Conservation (phyloP, 2,888 invertebrate genomes). For the Coenonympha arcania region DNA sequence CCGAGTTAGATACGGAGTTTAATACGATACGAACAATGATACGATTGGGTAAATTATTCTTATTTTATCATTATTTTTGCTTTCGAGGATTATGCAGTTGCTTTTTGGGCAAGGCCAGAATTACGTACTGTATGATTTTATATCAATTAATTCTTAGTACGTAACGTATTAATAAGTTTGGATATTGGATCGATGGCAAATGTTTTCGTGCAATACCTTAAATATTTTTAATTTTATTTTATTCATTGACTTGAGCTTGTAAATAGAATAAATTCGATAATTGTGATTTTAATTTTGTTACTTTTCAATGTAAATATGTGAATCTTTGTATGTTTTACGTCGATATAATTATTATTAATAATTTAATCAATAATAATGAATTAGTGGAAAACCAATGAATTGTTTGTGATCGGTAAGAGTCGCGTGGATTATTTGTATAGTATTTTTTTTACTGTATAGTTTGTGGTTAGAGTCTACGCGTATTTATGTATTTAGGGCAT, state of each 20-base stretch:
- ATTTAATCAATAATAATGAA: slow-evolving; percentile 35
- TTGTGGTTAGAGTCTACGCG: slow-evolving; percentile 51
- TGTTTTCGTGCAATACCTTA: background rate
- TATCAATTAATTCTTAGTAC: too few species aligned
- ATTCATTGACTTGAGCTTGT: slow-evolving; percentile 44
- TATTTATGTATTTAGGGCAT: slow-evolving; percentile 45
- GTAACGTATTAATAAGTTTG: too few species aligned
- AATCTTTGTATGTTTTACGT: slow-evolving; percentile 58
- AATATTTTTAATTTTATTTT: slow-evolving; percentile 25
- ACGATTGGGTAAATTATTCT: too few species aligned
- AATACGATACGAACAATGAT: too few species aligned
- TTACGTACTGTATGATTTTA: too few species aligned
- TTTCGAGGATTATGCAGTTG: too few species aligned
- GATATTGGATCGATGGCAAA: background rate
- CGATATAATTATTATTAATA: too few species aligned
- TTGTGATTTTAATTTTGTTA: slow-evolving; percentile 58
- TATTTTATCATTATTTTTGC: too few species aligned
- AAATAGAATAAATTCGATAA: slow-evolving; percentile 54
- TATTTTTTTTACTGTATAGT: slow-evolving; percentile 60
- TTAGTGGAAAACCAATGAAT: slow-evolving; percentile 51
- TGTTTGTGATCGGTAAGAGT: slow-evolving; percentile 55
- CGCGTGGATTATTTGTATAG: slow-evolving; percentile 59
- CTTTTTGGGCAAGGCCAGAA: too few species aligned
- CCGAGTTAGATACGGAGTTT: too few species aligned
- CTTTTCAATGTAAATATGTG: slow-evolving; percentile 66